Evolutionary conservation across 2,797 vertebrate genomes (phyloP).

Genomic region (Nasua narica): DNA sequence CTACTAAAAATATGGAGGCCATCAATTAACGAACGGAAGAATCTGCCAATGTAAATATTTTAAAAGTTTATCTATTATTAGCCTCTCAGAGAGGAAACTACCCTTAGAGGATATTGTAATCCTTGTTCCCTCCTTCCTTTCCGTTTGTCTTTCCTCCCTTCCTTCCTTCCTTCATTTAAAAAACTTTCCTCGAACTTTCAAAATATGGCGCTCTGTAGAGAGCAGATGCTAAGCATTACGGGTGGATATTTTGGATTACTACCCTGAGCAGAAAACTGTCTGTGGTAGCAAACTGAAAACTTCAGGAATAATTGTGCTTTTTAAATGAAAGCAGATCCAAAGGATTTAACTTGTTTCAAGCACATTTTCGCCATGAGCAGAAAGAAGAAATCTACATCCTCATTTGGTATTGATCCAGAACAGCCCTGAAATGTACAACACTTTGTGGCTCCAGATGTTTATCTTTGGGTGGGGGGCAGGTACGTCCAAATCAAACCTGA

Average conservation of each 20-base stretch:
- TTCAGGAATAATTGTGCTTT: conserved; percentile 58
- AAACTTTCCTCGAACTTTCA: background rate
- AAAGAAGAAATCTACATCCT: conserved; percentile 25
- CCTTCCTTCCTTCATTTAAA: background rate
- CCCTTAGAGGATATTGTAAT: conserved; percentile 40
- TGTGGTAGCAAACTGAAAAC: conserved; percentile 54
- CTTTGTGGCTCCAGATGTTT: conserved; percentile 13
- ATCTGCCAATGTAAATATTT: conserved; percentile 59
- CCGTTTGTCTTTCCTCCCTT: background rate
- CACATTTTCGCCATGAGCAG: background rate
- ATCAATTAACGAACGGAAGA: conserved; percentile 47
- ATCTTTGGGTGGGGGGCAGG: background rate
- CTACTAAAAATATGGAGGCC: conserved; percentile 40
- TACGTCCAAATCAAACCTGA: background rate
- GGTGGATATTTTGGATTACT: conserved; percentile 52
- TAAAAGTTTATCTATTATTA: conserved; percentile 47
- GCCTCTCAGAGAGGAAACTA: conserved; percentile 32
- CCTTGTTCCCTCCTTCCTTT: background rate
- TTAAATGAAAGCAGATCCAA: conserved; percentile 38
- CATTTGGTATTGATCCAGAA: conserved; percentile 45
- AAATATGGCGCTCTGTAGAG: conserved; percentile 31
- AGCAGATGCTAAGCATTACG: conserved; percentile 53
- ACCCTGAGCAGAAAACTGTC: conserved; percentile 45
- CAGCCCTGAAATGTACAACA: background rate
- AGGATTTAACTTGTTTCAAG: background rate